Evolutionary conservation across 2,113 vertebrate genomes (phyloP).

Genomic region (Pterophyllum scalare): DNA sequence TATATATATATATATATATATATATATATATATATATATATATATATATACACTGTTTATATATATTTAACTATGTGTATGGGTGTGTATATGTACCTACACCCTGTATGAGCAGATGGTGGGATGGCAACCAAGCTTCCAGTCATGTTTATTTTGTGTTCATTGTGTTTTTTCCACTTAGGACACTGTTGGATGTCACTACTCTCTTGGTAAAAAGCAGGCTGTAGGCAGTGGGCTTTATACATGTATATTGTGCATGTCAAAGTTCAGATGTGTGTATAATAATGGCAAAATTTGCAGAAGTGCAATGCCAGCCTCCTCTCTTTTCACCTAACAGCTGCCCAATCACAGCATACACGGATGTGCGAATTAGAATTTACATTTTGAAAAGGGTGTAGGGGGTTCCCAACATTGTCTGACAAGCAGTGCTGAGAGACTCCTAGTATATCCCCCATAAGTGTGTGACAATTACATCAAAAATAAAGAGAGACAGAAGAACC

Average conservation of each 20-base stretch:
- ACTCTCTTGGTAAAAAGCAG: slow-evolving; percentile 14
- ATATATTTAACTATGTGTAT: neutral
- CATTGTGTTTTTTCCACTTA: neutral
- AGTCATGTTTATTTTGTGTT: slow-evolving; percentile 31
- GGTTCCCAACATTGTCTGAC: neutral
- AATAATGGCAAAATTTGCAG: neutral
- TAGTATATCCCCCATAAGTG: slow-evolving; percentile 2
- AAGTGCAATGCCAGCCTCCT: neutral
- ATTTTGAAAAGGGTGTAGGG: neutral
- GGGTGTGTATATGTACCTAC: neutral
- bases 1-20: too few relatives aligned
- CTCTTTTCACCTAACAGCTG: neutral
- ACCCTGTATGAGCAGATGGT: slow-evolving; percentile 4
- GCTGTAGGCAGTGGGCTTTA: neutral
- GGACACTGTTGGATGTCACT: slow-evolving; percentile 2
- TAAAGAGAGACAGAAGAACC: slow-evolving; percentile 6
- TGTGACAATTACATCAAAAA: slow-evolving; percentile 16
- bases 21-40: too few relatives aligned
- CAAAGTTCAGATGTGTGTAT: slow-evolving; percentile 2
- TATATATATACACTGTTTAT: too few relatives aligned
- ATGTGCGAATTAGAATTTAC: neutral
- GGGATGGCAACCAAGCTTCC: neutral
- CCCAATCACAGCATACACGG: neutral
- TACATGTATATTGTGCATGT: neutral
- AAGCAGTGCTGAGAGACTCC: neutral